Evolutionary conservation across 2,113 vertebrate species (phyloP).

Genomic region (Eubucco bourcierii): DNA sequence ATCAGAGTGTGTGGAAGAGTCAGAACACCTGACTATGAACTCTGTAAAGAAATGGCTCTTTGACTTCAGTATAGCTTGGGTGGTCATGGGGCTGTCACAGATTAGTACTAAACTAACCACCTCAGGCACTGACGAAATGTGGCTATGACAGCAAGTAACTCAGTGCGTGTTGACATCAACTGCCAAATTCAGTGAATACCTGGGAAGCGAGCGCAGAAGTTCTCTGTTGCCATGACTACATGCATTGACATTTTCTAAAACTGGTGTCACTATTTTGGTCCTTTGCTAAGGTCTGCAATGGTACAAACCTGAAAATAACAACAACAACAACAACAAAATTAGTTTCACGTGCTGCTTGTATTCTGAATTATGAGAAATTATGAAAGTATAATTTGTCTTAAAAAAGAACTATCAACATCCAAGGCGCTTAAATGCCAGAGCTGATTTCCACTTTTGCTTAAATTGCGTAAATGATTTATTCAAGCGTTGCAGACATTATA

Average conservation of each 20-base stretch:
- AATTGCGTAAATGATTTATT: not conserved
- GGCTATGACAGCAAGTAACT: not conserved
- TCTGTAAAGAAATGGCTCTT: not conserved
- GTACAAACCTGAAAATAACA: not conserved
- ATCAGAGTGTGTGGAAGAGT: not conserved
- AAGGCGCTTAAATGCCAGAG: not conserved
- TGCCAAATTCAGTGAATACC: not conserved
- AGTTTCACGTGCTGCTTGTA: not conserved
- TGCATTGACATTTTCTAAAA: not conserved
- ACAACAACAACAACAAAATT: not conserved
- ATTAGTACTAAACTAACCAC: not conserved
- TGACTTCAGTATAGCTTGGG: not conserved
- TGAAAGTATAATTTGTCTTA: not conserved
- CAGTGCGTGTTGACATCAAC: not conserved
- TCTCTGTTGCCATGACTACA: constrained; percentile 10
- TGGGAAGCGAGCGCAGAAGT: not conserved
- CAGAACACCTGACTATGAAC: not conserved
- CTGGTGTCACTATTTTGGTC: not conserved
- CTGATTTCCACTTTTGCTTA: not conserved
- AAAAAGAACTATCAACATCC: not conserved
- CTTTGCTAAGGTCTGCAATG: not conserved
- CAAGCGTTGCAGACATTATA: not conserved
- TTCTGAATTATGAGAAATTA: not conserved
- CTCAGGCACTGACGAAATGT: not conserved
- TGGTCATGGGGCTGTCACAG: not conserved